Evolutionary conservation across 2,113 vertebrate species (phyloP).

Genomic region (Brienomyrus brachyistius): DNA sequence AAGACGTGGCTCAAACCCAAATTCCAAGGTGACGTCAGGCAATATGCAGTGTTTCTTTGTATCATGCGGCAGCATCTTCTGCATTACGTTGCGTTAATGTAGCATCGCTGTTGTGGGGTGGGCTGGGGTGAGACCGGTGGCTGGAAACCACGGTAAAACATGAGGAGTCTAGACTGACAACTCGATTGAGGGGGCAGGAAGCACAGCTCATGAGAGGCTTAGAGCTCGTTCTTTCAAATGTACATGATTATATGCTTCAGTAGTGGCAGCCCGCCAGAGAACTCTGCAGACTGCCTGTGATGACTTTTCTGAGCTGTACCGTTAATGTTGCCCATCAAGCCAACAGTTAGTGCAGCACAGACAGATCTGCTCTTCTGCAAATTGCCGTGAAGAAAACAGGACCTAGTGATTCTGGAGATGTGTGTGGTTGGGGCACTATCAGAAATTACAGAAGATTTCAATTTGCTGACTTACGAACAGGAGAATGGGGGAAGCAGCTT

Average conservation of each 20-base stretch:
- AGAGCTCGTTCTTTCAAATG: neutral
- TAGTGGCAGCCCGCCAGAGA: neutral
- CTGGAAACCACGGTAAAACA: neutral
- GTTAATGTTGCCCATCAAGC: conserved; percentile 12
- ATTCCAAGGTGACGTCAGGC: neutral
- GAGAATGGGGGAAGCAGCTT: neutral
- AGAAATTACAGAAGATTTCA: neutral
- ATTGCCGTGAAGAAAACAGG: neutral
- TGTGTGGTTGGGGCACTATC: neutral
- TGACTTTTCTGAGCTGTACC: conserved; percentile 26
- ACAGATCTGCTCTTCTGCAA: neutral
- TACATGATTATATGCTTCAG: conserved; percentile 30
- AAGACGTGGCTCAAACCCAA: neutral
- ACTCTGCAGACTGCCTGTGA: conserved; percentile 17
- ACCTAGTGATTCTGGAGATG: neutral
- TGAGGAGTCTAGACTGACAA: conserved; percentile 3
- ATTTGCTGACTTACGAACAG: neutral
- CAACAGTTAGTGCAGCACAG: neutral
- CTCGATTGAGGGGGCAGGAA: neutral
- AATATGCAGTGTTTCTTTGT: neutral
- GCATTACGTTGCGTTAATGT: neutral
- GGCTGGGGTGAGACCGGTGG: neutral
- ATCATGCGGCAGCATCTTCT: neutral
- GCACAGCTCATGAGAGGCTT: neutral
- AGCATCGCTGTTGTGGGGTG: neutral